These are phyloP conservation scores for Lerema accius DNA, from an alignment of 1,140 invertebrate genomes.

Conservation along the genomic window DNA sequence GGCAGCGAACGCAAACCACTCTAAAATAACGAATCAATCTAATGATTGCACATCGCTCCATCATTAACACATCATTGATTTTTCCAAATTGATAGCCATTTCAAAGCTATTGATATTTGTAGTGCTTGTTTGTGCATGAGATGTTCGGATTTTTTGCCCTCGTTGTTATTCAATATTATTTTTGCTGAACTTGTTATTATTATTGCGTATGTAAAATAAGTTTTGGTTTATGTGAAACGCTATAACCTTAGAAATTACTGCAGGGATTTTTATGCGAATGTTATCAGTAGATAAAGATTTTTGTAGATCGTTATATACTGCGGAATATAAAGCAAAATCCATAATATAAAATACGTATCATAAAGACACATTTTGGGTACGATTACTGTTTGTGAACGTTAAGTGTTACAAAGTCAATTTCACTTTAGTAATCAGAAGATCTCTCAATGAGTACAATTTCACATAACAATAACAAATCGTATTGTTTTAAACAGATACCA, in stretches of 20 bases:
- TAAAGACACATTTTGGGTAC: too few species aligned
- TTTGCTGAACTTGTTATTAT: background rate
- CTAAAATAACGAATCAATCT: conserved; percentile 31
- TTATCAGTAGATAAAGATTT: too few species aligned
- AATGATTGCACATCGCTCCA: conserved; percentile 24
- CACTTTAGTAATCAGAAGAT: too few species aligned
- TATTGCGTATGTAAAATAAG: background rate
- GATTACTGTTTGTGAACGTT: too few species aligned
- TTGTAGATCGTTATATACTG: too few species aligned
- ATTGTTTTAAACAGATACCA: background rate
- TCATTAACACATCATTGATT: conserved; percentile 31
- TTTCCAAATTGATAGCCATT: conserved; percentile 35
- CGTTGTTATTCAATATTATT: background rate
- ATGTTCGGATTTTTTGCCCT: conserved; percentile 1
- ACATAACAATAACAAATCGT: background rate
- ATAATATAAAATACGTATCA: too few species aligned
- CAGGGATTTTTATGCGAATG: too few species aligned
- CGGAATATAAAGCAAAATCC: too few species aligned
- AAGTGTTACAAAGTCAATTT: too few species aligned
- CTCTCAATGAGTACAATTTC: too few species aligned
- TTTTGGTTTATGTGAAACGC: too few species aligned
- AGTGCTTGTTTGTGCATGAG: conserved; percentile 20
- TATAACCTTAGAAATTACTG: too few species aligned
- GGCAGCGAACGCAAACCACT: conserved; percentile 25
- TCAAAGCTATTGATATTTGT: conserved; percentile 27